Conservation (phyloP, 2,888 invertebrate genomes). For the Himalopsyche japonica region DNA sequence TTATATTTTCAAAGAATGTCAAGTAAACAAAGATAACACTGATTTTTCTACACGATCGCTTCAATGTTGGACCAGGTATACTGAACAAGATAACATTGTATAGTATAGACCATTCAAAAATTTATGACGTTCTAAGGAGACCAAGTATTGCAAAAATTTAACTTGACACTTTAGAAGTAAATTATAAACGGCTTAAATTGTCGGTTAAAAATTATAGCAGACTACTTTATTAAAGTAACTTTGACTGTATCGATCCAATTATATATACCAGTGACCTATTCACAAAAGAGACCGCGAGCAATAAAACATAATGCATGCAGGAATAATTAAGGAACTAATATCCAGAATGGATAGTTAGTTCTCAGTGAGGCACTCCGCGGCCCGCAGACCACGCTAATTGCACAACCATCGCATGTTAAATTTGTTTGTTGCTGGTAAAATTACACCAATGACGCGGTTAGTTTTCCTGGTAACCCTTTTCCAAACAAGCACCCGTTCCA, state of each 20-base stretch:
- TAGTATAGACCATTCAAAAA: too few species aligned
- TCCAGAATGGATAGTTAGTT: neutral
- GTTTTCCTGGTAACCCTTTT: neutral
- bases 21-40: too few species aligned
- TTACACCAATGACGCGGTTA: conserved; percentile 16
- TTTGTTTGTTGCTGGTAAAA: conserved; percentile 13
- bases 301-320: conserved; percentile 14
- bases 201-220: too few species aligned
- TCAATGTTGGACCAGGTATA: too few species aligned
- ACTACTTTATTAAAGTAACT: neutral
- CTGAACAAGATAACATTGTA: too few species aligned
- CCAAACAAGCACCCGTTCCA: neutral
- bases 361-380: neutral
- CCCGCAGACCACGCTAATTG: conserved; percentile 19
- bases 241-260: neutral
- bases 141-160: too few species aligned
- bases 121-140: too few species aligned
- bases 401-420: conserved; percentile 29
- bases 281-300: conserved; percentile 12
- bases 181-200: too few species aligned
- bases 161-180: too few species aligned
- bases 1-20: too few species aligned
- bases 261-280: neutral
- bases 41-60: too few species aligned
- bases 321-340: conserved; percentile 8